Evolutionary conservation across 2,888 invertebrate genomes (phyloP).

Genomic region (Allygus modestus): DNA sequence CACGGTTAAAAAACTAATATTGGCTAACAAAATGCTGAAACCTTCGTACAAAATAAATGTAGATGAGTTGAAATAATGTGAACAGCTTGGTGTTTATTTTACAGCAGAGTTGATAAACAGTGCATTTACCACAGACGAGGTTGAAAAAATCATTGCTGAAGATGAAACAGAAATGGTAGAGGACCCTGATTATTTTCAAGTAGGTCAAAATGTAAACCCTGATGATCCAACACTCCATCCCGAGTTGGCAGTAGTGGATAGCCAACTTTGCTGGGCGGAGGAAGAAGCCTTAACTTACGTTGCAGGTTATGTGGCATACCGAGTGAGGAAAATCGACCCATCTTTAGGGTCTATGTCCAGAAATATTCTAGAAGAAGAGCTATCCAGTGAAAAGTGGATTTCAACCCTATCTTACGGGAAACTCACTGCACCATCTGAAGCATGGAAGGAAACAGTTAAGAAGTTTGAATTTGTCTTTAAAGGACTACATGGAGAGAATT

Average conservation of each 20-base stretch:
- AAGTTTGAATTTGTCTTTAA: slow-evolving; percentile 14
- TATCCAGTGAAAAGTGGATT: neutral
- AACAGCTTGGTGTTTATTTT: neutral
- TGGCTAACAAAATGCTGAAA: too few species aligned
- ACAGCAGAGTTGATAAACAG: slow-evolving; percentile 6
- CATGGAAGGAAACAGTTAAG: neutral
- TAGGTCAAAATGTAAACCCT: too few species aligned
- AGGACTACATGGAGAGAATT: neutral
- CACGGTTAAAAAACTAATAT: slow-evolving; percentile 15
- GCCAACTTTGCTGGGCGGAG: neutral
- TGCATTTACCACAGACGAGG: neutral
- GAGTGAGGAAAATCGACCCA: slow-evolving; percentile 16
- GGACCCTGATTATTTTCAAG: neutral
- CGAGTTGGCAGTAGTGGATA: neutral
- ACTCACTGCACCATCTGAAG: slow-evolving; percentile 12
- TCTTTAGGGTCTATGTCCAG: neutral
- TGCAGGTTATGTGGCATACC: slow-evolving; percentile 13
- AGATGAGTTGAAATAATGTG: neutral
- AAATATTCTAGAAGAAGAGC: neutral
- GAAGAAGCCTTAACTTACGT: slow-evolving; percentile 33
- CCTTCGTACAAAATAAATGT: slow-evolving; percentile 22
- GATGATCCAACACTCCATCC: neutral
- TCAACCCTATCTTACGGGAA: neutral
- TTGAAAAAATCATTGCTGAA: neutral
- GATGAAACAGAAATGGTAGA: neutral